These are phyloP conservation scores for Acanthococcus lagerstroemiae DNA, from an alignment of 2,888 invertebrate species.

Conservation along the genomic window DNA sequence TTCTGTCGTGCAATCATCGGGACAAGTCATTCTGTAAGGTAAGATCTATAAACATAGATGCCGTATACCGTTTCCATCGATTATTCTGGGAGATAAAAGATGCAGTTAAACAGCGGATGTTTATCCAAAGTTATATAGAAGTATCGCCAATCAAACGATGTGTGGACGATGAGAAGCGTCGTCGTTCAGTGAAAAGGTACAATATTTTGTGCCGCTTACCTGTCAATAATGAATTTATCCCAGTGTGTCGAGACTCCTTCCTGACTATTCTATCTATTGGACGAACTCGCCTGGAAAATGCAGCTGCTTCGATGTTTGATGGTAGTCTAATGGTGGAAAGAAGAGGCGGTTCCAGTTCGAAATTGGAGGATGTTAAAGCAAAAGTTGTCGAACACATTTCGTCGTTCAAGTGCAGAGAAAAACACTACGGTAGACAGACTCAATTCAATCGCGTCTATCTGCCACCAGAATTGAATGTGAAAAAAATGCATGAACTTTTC, in stretches of 20 bases:
- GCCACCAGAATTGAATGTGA: neutral
- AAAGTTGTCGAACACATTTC: neutral
- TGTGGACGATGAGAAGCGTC: neutral
- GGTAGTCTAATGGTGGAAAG: neutral
- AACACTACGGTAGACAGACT: neutral
- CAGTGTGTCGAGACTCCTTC: neutral
- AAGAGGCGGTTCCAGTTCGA: neutral
- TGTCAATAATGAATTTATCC: neutral
- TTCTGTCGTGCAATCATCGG: neutral
- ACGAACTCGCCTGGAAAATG: neutral
- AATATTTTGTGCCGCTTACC: neutral
- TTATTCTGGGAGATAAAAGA: neutral
- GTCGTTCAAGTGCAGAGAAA: neutral
- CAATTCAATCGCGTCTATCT: neutral
- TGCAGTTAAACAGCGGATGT: neutral
- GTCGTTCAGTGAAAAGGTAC: neutral
- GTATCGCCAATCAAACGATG: neutral
- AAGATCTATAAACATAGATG: neutral
- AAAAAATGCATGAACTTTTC: neutral
- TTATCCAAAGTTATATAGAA: neutral
- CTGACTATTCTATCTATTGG: neutral
- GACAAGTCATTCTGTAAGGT: neutral
- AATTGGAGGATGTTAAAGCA: neutral
- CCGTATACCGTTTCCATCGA: neutral
- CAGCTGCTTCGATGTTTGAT: neutral